Base-by-base conservation (phyloP, 2,888 invertebrate genomes). In the Zootermopsis nevadensis region DNA sequence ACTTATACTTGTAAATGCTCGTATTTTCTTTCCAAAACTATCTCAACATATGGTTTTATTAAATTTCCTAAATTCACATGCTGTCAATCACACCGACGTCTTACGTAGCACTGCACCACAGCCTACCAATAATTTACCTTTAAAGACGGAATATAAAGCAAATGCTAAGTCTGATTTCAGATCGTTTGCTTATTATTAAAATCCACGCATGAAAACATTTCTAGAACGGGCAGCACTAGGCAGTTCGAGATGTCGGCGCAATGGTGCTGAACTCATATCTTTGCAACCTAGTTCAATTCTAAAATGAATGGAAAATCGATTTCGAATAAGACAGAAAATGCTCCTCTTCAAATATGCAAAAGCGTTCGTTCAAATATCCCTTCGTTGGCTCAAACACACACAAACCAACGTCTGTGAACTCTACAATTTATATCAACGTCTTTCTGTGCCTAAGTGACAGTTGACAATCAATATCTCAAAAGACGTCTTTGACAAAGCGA, bases 261-360 rank as follows among this genome's bases (percentile, higher is more conserved):
- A 60, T 76, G 33, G 30, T 42, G 30, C 48, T 35, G 6, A 48
- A 76, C 42, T 42, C 42, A 77, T 55, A 77, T 19, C 55, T 31
- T 55, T 35, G n/a, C 79, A 66, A 33, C 60, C 60, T 66, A 79
- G 27, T 79, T 66, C 79, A 35, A 15, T 79, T 79, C 60, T 66
- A 22, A 79, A 79, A 79, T 66, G 79, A 79, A 79, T 79, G 60
- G 79, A 79, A 66, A 79, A 79, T 79, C 79, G 79, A 79, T 79
- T 66, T 79, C 35, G 66, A 79, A 79, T 66, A 66, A 79, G 79
- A 66, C 24, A 79, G 53, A 79, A 77, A 79, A 79, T 79, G 66
- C 79, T 60, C n/a, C 60, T 79, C 35, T 33, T 66, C 31, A 79
- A 60, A 79, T 79, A 60, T 60, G 60, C 55, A 79, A 42, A 79